A percentile compares a stretch with the other conserved stretches of the same genome.
These are phyloP conservation scores for Aphidius colemani DNA, from an alignment of 2,888 invertebrate genomes.

Conservation along the genomic window DNA sequence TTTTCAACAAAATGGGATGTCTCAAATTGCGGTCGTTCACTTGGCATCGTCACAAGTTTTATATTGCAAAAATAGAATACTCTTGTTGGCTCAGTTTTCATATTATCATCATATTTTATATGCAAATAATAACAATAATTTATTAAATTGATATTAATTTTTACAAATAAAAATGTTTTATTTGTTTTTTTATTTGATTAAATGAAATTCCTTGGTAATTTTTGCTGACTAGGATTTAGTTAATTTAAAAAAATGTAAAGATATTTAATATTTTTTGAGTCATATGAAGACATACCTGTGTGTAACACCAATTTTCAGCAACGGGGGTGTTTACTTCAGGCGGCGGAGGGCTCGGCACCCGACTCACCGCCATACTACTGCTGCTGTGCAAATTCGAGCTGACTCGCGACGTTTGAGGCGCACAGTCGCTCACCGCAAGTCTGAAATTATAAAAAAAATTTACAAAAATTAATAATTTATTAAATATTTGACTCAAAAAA, in stretches of 20 bases:
- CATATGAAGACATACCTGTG: conserved; percentile 85
- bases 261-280: no score
- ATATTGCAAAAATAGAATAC: conserved; percentile 56
- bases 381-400: conserved; percentile 78
- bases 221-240: neutral
- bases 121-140: no score
- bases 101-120: conserved; percentile 1
- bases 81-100: conserved; percentile 45
- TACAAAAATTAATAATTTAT: conserved; percentile 13
- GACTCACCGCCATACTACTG: conserved; percentile 94
- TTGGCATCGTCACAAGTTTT: conserved; percentile 38
- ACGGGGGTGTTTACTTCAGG: conserved; percentile 96
- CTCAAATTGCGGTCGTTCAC: conserved; percentile 59
- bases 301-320: conserved; percentile 99
- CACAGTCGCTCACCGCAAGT: conserved; percentile 80
- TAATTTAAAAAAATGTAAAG: neutral
- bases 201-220: neutral
- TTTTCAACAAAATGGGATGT: neutral
- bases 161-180: no score
- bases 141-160: neutral
- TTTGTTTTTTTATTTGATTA: neutral
- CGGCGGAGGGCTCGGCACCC: conserved; percentile 94
- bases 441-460: conserved; percentile 62
- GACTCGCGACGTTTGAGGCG: conserved; percentile 86
- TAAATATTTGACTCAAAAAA: conserved; percentile 49